Base-by-base conservation (phyloP, 2,888 invertebrate genomes). In the Dasypogon diadema region DNA sequence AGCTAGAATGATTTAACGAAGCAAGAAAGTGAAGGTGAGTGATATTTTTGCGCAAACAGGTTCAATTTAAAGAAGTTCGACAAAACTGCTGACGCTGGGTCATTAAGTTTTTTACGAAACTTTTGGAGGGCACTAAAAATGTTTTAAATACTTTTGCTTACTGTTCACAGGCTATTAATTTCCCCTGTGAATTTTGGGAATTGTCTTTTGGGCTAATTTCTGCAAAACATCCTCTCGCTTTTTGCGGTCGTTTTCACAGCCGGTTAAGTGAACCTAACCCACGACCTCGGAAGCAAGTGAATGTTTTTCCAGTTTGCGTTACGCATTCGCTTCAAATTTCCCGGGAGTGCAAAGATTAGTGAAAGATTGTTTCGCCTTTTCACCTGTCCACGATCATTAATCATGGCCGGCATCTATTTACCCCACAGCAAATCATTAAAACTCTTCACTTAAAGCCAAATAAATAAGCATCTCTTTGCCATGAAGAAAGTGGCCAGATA, bases 331-430 rank as follows among this genome's bases (percentile, higher is more conserved):
- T 21, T 24, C 46, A 22, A 46, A 46, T 65, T 65, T 65, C 24
- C 65, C 46, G 51, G 18, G 21, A 1, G 14, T 51, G 42, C 1
- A 42, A 2, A n/a, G 3, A 42, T 12, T 5, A 65, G 65, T 65
- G 65, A 65, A 65, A 48, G 65, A 65, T 14, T 14, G 24, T 18
- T n/a, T 4, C 48, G 65, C 24, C 48, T 65, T 65, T 65, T 65
- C 65, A 65, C 65, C 65, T 65, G 65, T 65, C 48, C 46, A 46
- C 48, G 12, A 24, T 24, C 65, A 65, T 65, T 46, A 65, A 65
- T 65, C 65, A 65, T 10, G 21, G n/a, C n/a, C 65, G 26, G 12
- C 22, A 34, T 4, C 4, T 46, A 6, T 18, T 18, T 16, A 16
- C 21, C 46, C 12, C 65, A 46, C 65, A 65, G 65, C 65, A 14